A percentile compares a stretch with the other conserved stretches of the same genome.
Evolutionary conservation across 2,113 vertebrate species (phyloP).

Genomic region (Datnioides undecimradiatus): DNA sequence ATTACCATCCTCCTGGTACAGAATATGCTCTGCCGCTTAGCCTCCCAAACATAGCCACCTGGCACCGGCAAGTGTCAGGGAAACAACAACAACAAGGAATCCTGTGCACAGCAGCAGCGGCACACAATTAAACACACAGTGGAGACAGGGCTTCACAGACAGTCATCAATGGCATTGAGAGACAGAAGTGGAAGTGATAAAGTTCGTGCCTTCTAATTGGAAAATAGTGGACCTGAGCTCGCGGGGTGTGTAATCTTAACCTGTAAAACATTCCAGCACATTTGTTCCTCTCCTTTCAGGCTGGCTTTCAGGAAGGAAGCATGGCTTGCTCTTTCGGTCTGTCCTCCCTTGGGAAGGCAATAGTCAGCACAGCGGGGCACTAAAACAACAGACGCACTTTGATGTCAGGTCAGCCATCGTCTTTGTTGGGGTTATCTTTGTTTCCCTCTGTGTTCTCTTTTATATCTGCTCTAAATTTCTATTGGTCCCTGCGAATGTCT

Average conservation of each 20-base stretch:
- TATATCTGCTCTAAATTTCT: slow-evolving; percentile 43
- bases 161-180: slow-evolving; percentile 24
- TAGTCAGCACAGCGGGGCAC: slow-evolving; percentile 40
- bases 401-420: slow-evolving; percentile 57
- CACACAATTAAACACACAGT: slow-evolving; percentile 45
- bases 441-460: slow-evolving; percentile 40
- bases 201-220: slow-evolving; percentile 33
- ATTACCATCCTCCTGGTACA: slow-evolving; percentile 71
- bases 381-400: slow-evolving; percentile 63
- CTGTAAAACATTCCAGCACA: slow-evolving; percentile 4
- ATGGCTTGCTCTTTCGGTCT: slow-evolving; percentile 47
- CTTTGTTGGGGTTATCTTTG: slow-evolving; percentile 59
- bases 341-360: slow-evolving; percentile 38
- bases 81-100: slow-evolving; percentile 63
- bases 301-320: background rate
- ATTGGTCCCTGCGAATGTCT: slow-evolving; percentile 34
- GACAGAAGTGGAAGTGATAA: slow-evolving; percentile 1
- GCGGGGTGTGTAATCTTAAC: slow-evolving; percentile 5
- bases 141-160: slow-evolving; percentile 6
- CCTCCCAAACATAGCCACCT: slow-evolving; percentile 77
- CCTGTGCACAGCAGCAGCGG: slow-evolving; percentile 2
- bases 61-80: slow-evolving; percentile 68
- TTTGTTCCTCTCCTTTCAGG: background rate
- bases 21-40: slow-evolving; percentile 71
- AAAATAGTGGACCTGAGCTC: slow-evolving; percentile 20